Conservation (phyloP, 2,797 vertebrate genomes). For the Columba guinea region DNA sequence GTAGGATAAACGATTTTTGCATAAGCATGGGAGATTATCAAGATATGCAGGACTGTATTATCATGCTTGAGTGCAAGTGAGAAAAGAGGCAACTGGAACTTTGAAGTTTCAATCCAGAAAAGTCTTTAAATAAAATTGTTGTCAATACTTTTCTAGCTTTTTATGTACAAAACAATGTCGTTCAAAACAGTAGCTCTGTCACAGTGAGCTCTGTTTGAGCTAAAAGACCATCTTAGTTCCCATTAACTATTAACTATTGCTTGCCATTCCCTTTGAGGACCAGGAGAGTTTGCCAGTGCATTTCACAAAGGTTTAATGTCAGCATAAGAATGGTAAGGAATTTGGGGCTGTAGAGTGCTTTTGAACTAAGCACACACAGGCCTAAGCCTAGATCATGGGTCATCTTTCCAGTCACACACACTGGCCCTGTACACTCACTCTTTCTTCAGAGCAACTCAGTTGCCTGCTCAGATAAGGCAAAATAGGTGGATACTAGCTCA, state of each 20-base stretch:
- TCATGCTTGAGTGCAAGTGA: not conserved
- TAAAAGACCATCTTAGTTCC: not conserved
- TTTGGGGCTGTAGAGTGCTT: not conserved
- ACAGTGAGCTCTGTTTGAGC: not conserved
- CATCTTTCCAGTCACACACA: not conserved
- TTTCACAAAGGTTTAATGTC: not conserved
- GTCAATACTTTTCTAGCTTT: not conserved
- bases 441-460: not conserved
- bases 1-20: not conserved
- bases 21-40: not conserved
- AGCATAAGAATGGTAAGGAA: not conserved
- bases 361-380: not conserved
- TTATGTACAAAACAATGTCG: not conserved
- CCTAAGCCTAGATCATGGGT: not conserved
- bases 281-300: not conserved
- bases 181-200: not conserved
- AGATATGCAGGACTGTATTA: not conserved
- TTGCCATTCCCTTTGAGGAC: not conserved
- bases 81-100: not conserved
- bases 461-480: not conserved
- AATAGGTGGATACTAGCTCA: not conserved
- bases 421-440: not conserved
- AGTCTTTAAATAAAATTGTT: not conserved
- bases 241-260: not conserved
- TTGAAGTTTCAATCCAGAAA: not conserved